Evolutionary conservation across 2,888 invertebrate genomes (phyloP).

Genomic region (Saturnia pavonia): DNA sequence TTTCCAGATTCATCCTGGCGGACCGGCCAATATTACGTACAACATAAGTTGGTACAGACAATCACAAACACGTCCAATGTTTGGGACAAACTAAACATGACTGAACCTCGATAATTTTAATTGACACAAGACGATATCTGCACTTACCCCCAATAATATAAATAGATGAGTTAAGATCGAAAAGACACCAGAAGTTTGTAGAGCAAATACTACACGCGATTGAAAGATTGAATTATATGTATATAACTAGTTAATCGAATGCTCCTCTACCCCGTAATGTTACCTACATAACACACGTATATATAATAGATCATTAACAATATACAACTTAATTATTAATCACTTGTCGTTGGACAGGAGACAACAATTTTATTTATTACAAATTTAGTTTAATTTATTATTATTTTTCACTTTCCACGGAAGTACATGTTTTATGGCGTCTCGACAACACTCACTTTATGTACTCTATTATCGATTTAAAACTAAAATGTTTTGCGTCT

Average conservation of each 20-base stretch:
- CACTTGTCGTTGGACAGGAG: constrained; percentile 60
- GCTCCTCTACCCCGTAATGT: constrained; percentile 62
- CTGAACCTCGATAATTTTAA: constrained; percentile 53
- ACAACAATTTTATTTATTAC: constrained; percentile 36
- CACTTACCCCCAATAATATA: constrained; percentile 69
- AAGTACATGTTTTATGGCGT: constrained; percentile 54
- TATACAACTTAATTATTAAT: constrained; percentile 49
- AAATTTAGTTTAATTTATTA: constrained; percentile 20
- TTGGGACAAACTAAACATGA: constrained; percentile 30
- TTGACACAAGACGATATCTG: constrained; percentile 77
- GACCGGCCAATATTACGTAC: neutral
- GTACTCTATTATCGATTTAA: constrained; percentile 29
- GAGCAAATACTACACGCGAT: constrained; percentile 63
- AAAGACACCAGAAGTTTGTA: constrained; percentile 66
- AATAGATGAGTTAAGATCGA: constrained; percentile 62
- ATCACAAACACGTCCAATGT: neutral
- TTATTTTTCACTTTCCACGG: constrained; percentile 43
- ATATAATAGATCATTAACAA: constrained; percentile 59
- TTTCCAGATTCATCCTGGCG: neutral
- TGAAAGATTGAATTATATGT: constrained; percentile 74
- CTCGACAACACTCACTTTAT: constrained; percentile 45
- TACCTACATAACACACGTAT: constrained; percentile 75
- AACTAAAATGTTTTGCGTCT: no score
- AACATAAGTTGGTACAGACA: no score
- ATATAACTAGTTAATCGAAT: constrained; percentile 70